phyloP scores from a whole-genome alignment of 2,797 vertebrate genomes.

The Pygocentrus nattereri region DNA sequence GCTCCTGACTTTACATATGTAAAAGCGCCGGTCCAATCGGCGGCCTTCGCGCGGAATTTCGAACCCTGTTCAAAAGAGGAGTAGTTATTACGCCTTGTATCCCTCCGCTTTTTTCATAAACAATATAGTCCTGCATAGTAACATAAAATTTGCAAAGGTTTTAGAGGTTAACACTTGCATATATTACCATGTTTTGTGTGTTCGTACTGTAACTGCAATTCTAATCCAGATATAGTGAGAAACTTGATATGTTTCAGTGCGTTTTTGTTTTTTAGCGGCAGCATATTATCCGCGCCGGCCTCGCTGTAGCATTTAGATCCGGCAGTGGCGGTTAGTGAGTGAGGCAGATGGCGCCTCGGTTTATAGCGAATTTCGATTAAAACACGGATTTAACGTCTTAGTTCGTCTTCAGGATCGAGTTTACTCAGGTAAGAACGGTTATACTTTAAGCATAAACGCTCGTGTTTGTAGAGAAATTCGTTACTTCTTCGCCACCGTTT shows the following conservation, averaged over 20 bases:
- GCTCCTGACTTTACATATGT: not conserved
- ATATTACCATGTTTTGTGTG: rapidly evolving
- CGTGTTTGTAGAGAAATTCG: too few species aligned
- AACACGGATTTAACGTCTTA: not conserved
- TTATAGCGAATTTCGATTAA: not conserved
- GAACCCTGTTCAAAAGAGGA: conserved; percentile 71
- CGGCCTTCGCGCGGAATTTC: conserved; percentile 83
- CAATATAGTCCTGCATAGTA: conserved; percentile 73
- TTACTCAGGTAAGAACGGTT: not conserved
- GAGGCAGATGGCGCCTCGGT: not conserved
- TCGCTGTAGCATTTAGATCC: not conserved
- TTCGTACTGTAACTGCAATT: rapidly evolving
- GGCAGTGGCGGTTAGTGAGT: not conserved
- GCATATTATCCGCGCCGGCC: conserved; percentile 12
- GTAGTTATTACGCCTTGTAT: conserved; percentile 27
- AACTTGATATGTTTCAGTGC: not conserved
- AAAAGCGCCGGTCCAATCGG: conserved; percentile 50
- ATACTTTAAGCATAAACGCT: not conserved
- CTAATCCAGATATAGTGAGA: not conserved
- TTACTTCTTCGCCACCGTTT: too few species aligned
- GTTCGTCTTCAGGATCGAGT: not conserved
- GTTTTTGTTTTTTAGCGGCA: conserved; percentile 44
- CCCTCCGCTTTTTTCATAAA: conserved; percentile 71
- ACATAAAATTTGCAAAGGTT: not conserved
- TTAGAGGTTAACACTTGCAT: not conserved